Base-by-base conservation (phyloP, 2,888 invertebrate species). In the Gibbula magus region DNA sequence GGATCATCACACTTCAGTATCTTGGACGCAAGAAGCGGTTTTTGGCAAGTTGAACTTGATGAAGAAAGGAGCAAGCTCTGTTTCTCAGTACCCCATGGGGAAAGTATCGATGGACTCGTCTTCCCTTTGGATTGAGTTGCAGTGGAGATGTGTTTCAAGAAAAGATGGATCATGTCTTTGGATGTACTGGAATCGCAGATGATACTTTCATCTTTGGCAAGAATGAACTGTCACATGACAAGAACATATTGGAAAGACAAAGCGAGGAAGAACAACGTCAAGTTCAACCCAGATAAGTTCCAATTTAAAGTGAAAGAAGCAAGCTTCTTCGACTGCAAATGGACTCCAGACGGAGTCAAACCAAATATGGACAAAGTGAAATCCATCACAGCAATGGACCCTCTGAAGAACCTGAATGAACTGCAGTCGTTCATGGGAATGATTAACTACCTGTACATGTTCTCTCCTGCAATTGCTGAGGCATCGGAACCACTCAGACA, bases 21-120 rank as follows among this genome's bases (percentile, higher is more conserved):
- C 7, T 16, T 81, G 2, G 86, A 85, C 52, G 79, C 77, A 5
- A 67, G 75, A 32, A 75, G 79, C 54, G 86, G 82, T 8, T 86
- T 83, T 32, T 86, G 83, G 83, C 84, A 87, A 29, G 79, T 87
- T 8, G 39, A 74, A n/a, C n/a, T n/a, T n/a, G n/a, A n/a, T n/a
- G n/a, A n/a, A n/a, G n/a, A n/a, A n/a, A n/a, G n/a, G n/a, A 85
- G 83, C 45, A 67, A 74, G 10, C 76, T 86, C 7, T 84, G 82
- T 3, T 82, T 10, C 84, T 86, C 52, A 66, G 75, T 7, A 83
- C 86, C 16, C 82, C 83, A 51, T 84, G 75, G 67, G 74, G 53
- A 5, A 53, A 53, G 20, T 53, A 53, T 0, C 0, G 53, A 13
- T 53, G 53, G 53, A 53, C 53, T 3, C 4, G 53, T 3, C 10